Conservation (phyloP, 2,888 invertebrate species). For the Drosophila hamatofila region DNA sequence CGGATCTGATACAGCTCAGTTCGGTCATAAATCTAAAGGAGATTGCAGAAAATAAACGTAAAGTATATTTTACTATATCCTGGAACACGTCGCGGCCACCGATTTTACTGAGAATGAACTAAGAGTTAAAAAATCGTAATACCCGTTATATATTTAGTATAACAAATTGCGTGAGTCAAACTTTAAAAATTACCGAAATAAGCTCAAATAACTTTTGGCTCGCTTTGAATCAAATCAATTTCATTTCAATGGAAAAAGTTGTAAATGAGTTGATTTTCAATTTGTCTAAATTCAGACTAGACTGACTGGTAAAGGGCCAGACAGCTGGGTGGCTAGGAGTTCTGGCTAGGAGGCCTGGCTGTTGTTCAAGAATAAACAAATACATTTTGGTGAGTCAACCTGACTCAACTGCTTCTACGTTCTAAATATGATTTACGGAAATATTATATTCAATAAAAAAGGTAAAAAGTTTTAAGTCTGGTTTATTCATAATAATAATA, state of each 20-base stretch:
- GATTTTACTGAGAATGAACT: no score
- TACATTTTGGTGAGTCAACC: background rate
- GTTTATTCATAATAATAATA: no score
- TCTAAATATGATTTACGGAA: background rate
- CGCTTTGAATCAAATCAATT: background rate
- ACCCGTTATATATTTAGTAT: background rate
- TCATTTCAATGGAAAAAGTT: background rate
- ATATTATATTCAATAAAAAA: background rate
- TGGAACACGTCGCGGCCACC: no score
- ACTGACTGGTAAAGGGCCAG: background rate
- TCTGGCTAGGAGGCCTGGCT: no score
- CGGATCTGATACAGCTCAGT: no score
- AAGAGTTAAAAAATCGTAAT: background rate
- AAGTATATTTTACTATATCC: no score
- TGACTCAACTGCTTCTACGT: background rate
- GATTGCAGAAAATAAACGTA: no score
- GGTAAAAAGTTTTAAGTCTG: no score
- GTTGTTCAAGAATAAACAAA: background rate
- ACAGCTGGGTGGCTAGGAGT: background rate
- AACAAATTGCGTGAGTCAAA: background rate
- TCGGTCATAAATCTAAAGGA: no score
- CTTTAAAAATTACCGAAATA: background rate
- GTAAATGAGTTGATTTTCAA: background rate
- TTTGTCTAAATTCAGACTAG: background rate
- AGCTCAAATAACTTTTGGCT: background rate